phyloP scores from a whole-genome alignment of 2,797 vertebrate genomes.

The Pantherophis vulpinus region DNA sequence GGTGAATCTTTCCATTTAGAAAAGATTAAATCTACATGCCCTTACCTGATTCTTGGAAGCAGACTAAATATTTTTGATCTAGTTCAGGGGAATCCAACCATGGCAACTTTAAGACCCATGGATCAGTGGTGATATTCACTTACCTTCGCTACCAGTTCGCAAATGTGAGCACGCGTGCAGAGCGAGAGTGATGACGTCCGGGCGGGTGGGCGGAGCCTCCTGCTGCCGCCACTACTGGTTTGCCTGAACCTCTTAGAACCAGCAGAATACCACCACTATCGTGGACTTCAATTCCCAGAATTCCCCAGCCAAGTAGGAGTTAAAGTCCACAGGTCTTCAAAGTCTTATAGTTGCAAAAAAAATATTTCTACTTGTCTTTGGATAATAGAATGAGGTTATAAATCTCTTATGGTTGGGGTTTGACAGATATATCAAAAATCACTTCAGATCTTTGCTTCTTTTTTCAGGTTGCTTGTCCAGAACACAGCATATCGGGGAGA shows the following conservation, averaged over 20 bases:
- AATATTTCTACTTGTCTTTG: not conserved
- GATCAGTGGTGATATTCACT: too few relatives aligned
- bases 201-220: too few relatives aligned
- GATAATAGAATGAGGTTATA: constrained; percentile 10
- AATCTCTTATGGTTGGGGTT: not conserved
- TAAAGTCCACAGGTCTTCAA: too few relatives aligned
- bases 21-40: not conserved
- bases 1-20: not conserved
- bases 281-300: too few relatives aligned
- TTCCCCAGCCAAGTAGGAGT: too few relatives aligned
- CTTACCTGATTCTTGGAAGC: not conserved
- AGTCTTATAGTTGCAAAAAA: not conserved
- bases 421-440: not conserved
- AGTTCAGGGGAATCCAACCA: not conserved
- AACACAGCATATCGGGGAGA: not conserved
- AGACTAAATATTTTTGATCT: not conserved
- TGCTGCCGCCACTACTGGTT: too few relatives aligned
- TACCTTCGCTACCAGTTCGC: too few relatives aligned
- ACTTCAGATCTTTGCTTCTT: not conserved
- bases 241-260: too few relatives aligned
- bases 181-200: too few relatives aligned
- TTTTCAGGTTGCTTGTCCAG: not conserved
- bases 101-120: too few relatives aligned
- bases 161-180: too few relatives aligned
- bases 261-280: too few relatives aligned